Percentiles rank a stretch among this genome's conserved stretches.
phyloP scores from a whole-genome alignment of 2,888 invertebrate species.

The Girardia tigrina region DNA sequence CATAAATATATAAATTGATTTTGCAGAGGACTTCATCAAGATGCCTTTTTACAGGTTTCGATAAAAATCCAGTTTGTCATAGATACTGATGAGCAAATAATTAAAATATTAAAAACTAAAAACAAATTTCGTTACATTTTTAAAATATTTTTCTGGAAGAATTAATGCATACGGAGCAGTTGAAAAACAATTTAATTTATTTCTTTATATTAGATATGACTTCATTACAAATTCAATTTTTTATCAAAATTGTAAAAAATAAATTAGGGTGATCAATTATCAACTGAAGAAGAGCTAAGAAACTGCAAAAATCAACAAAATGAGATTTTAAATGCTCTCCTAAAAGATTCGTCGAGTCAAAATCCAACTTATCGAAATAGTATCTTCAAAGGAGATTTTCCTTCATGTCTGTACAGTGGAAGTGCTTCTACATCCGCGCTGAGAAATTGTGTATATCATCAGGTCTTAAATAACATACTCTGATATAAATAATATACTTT shows the following conservation, averaged over 20 bases:
- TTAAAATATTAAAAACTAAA: too few relatives aligned
- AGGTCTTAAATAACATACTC: too few relatives aligned
- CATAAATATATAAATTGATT: too few relatives aligned
- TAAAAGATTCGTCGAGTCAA: not conserved
- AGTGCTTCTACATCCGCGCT: not conserved
- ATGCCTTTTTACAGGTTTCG: too few relatives aligned
- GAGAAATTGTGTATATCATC: constrained; percentile 9
- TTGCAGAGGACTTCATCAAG: too few relatives aligned
- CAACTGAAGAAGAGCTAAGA: constrained; percentile 13
- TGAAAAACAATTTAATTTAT: too few relatives aligned
- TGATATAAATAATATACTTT: too few relatives aligned
- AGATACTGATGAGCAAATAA: too few relatives aligned
- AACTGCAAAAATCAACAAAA: constrained; percentile 9
- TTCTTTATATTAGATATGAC: not conserved
- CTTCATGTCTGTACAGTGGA: not conserved
- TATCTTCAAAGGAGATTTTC: not conserved
- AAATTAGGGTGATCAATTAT: not conserved
- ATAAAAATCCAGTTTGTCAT: too few relatives aligned
- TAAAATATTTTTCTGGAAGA: too few relatives aligned
- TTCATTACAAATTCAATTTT: not conserved
- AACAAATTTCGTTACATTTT: too few relatives aligned
- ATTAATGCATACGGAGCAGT: too few relatives aligned
- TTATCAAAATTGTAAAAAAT: not conserved
- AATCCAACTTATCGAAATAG: not conserved
- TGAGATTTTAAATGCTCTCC: not conserved